Conservation (phyloP, 1,140 invertebrate species). For the Microplitis demolitor region DNA sequence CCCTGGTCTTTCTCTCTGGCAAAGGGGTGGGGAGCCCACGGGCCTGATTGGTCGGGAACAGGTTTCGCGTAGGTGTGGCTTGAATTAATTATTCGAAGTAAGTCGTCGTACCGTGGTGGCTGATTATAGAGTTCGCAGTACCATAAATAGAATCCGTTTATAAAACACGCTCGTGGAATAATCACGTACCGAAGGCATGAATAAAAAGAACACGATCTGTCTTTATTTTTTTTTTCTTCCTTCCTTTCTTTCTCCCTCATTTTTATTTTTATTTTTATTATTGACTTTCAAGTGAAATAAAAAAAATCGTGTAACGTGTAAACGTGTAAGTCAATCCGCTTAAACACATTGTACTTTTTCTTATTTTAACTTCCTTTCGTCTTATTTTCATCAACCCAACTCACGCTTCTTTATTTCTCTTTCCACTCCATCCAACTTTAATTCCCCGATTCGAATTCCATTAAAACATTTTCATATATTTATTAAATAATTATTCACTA, state of each 20-base stretch:
- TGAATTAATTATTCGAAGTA: conserved; percentile 62
- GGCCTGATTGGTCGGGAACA: conserved; percentile 43
- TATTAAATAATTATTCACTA: too few species aligned
- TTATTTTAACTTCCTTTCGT: too few species aligned
- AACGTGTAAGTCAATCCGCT: too few species aligned
- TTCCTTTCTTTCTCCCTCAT: background rate
- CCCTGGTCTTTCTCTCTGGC: conserved; percentile 37
- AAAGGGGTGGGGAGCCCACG: conserved; percentile 29
- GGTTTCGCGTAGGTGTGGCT: conserved; percentile 39
- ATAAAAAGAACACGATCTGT: conserved; percentile 7
- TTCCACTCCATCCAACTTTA: too few species aligned
- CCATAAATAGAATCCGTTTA: conserved; percentile 61
- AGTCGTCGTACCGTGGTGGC: conserved; percentile 55
- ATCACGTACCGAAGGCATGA: conserved; percentile 29
- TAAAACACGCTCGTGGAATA: conserved; percentile 49
- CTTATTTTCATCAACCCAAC: too few species aligned
- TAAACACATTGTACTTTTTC: too few species aligned
- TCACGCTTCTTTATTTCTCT: too few species aligned
- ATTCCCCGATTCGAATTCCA: too few species aligned
- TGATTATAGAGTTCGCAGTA: conserved; percentile 60
- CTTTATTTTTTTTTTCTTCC: background rate
- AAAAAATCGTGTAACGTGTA: too few species aligned
- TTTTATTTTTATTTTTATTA: background rate
- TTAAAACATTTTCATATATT: too few species aligned
- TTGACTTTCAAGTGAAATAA: too few species aligned